Evolutionary conservation across 2,113 vertebrate genomes (phyloP), one percentile per base, ranked within the genome.

Genomic region (Poicephalus gulielmi): DNA sequence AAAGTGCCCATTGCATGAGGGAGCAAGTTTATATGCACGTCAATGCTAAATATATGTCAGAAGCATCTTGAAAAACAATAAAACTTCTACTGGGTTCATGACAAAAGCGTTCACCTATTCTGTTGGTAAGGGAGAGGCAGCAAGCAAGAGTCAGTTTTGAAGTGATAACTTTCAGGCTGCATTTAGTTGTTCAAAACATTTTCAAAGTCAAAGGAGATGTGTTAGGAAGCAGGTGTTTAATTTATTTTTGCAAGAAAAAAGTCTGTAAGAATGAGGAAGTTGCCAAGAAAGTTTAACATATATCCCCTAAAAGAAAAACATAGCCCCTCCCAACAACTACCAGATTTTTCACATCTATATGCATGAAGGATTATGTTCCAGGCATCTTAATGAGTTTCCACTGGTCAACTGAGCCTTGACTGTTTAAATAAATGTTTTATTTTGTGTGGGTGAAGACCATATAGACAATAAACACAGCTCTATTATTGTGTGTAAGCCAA

Each of bases 251-350:
- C 12, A 62, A 23, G 35, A 19, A 77, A 86, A 60, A 33, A 14
- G 5, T 7, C 6, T 63, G 2, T 46, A 83, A 43, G 46, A 8
- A 44, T n/a, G 5, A 74, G 3, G 8, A 55, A 70, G 8, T 33
- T 0, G 0, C 12, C 1, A 0, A 71, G 33, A 15, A 77, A 62
- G 2, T 89, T 78, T 50, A 37, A 25, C 10, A 33, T 13, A 4
- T 17, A 25, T 2, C 7, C 13, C 24, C 7, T 16, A 3, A 17
- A 46, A 67, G 8, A 33, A n/a, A 5, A 5, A 6, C 14, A 9
- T 35, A 50, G 17, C 0, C 16, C 2, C 8, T 62, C 9, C 6
- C 12, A 30, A 13, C 30, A 80, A 62, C 13, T 49, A 50, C 17
- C 18, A 80, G 8, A 47, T 69, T 88, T 94, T 86, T 50, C 57